A percentile compares a stretch with the other conserved stretches of the same genome.
These are phyloP conservation scores for Himalopsyche anomala DNA, from an alignment of 2,888 invertebrate genomes.

Conservation along the genomic window DNA sequence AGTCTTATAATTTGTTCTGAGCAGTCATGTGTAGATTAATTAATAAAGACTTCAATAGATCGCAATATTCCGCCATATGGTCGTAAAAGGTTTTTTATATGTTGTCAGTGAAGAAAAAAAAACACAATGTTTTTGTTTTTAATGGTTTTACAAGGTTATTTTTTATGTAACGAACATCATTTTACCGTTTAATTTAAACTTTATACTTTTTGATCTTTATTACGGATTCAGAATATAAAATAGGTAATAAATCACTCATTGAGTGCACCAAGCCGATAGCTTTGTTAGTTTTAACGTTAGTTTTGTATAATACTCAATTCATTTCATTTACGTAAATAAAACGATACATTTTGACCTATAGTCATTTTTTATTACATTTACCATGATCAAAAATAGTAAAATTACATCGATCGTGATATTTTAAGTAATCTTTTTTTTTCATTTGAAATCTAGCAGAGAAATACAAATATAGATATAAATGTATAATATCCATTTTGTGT, in stretches of 20 bases:
- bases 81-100: neutral
- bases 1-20: neutral
- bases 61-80: neutral
- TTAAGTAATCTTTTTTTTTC: no score
- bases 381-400: no score
- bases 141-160: constrained; percentile 4
- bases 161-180: neutral
- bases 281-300: neutral
- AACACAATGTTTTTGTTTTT: constrained; percentile 17
- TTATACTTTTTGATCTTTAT: neutral
- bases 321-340: neutral
- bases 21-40: neutral
- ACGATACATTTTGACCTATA: neutral
- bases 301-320: neutral
- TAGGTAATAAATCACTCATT: neutral
- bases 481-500: no score
- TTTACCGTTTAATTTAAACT: neutral
- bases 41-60: neutral
- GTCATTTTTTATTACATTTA: neutral
- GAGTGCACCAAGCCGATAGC: neutral
- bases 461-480: no score
- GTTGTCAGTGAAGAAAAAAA: neutral
- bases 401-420: no score
- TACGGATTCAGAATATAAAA: neutral
- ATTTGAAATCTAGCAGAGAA: no score